phyloP scores from a whole-genome alignment of 1,140 invertebrate species.

The Drosophila takahashii region DNA sequence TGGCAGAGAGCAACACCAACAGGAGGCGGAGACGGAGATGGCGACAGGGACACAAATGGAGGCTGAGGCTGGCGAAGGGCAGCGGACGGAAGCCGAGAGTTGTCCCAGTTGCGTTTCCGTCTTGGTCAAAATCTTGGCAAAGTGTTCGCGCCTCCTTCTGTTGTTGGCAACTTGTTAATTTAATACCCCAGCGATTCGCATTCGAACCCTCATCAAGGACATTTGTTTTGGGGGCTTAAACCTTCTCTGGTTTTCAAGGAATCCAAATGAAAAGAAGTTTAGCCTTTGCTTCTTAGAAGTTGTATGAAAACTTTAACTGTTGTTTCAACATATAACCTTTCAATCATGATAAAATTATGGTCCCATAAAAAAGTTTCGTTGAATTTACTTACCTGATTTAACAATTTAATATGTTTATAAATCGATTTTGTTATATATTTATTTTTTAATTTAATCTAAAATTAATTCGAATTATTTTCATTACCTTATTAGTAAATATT shows the following conservation, averaged over 20 bases:
- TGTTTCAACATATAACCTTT: background rate
- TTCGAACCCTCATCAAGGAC: constrained; percentile 18
- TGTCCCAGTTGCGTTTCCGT: constrained; percentile 59
- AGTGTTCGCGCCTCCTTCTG: constrained; percentile 38
- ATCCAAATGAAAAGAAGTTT: background rate
- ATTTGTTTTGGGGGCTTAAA: background rate
- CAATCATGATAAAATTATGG: too few relatives aligned
- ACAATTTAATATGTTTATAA: too few relatives aligned
- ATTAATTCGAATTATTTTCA: too few relatives aligned
- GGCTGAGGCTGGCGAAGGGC: background rate
- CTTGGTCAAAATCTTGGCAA: constrained; percentile 57
- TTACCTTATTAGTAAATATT: too few relatives aligned
- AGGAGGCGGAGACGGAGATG: constrained; percentile 28
- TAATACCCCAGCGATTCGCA: constrained; percentile 21
- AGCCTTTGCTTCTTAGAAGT: background rate
- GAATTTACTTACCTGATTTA: too few relatives aligned
- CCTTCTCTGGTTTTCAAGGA: background rate
- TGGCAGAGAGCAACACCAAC: constrained; percentile 35
- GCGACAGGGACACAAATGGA: constrained; percentile 22
- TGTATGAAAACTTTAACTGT: background rate
- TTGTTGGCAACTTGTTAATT: constrained; percentile 61
- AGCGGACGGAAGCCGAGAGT: constrained; percentile 37
- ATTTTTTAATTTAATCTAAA: too few relatives aligned
- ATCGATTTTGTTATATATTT: too few relatives aligned
- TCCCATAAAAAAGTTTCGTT: too few relatives aligned